Conservation (phyloP, 2,797 vertebrate species). For the Hippoglossus hippoglossus region DNA sequence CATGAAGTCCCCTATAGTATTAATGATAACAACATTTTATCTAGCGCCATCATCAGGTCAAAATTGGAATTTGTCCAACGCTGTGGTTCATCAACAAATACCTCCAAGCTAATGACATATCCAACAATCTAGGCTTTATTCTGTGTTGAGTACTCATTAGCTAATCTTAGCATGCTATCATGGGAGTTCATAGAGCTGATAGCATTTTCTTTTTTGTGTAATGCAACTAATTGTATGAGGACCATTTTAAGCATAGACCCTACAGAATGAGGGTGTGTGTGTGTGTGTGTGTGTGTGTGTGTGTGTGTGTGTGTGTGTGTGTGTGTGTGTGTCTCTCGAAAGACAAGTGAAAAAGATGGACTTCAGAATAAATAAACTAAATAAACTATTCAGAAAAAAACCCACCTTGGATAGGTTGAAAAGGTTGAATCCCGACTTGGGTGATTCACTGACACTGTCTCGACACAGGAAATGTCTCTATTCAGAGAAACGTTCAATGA, state of each 20-base stretch:
- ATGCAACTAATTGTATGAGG: slow-evolving; percentile 3
- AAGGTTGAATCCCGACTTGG: slow-evolving; percentile 47
- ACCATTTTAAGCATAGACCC: no score
- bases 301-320: background rate
- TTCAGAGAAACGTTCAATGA: slow-evolving; percentile 46
- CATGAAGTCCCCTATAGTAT: background rate
- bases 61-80: background rate
- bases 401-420: slow-evolving; percentile 51
- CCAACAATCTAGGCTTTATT: background rate
- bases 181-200: no score
- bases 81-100: background rate
- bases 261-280: no score
- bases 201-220: no score
- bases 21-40: background rate
- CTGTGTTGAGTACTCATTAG: no score
- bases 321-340: slow-evolving; percentile 17
- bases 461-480: slow-evolving; percentile 53
- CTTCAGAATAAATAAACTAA: slow-evolving; percentile 46
- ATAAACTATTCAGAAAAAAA: slow-evolving; percentile 48
- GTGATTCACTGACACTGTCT: slow-evolving; percentile 63
- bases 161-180: no score
- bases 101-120: background rate
- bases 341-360: slow-evolving; percentile 24
- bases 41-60: background rate
- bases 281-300: background rate